Conservation (phyloP, 2,888 invertebrate genomes). For the Blera fallax region DNA sequence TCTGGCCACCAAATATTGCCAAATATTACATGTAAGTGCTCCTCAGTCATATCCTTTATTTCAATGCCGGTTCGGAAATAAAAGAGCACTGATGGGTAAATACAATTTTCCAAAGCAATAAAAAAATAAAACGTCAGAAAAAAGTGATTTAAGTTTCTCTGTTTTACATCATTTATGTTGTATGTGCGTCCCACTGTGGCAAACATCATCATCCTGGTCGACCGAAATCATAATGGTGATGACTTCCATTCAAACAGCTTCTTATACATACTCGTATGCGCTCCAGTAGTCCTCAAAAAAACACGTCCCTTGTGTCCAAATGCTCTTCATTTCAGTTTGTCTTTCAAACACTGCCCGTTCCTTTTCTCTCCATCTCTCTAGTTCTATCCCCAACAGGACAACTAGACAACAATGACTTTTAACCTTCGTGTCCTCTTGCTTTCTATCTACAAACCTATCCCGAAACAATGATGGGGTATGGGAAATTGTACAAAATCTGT, state of each 20-base stretch:
- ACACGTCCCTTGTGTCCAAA: conserved; percentile 8
- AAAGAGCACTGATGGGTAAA: no score
- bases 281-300: background rate
- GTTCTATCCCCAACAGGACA: background rate
- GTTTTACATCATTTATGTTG: background rate
- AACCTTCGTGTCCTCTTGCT: conserved; percentile 31
- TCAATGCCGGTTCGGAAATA: no score
- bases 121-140: background rate
- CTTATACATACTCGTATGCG: background rate
- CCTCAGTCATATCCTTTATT: no score
- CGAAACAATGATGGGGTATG: conserved; percentile 23
- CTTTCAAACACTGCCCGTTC: background rate
- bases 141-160: background rate
- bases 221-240: conserved; percentile 41
- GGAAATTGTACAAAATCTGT: conserved; percentile 62
- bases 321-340: conserved; percentile 6
- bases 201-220: conserved; percentile 23
- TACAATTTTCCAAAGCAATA: background rate
- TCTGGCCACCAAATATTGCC: no score
- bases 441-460: conserved; percentile 1
- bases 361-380: no score
- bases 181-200: background rate
- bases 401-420: conserved; percentile 43
- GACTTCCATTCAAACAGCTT: conserved; percentile 40
- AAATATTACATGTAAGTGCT: no score